A percentile compares a stretch with the other conserved stretches of the same genome.
Evolutionary conservation across 2,113 vertebrate genomes (phyloP).

Genomic region (Otolemur garnettii): DNA sequence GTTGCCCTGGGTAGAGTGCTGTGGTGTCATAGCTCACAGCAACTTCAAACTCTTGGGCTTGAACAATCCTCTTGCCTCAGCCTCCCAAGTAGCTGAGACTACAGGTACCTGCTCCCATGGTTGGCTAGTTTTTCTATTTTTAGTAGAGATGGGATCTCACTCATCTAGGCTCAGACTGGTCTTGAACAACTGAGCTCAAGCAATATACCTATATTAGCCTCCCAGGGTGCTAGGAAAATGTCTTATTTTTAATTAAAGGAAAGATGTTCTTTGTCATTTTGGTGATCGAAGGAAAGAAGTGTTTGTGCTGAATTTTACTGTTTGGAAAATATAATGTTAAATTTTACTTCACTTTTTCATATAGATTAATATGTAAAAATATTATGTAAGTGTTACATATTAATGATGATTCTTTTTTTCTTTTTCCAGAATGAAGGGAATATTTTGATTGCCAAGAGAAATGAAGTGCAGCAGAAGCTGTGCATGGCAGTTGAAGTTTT

Average conservation of each 20-base stretch:
- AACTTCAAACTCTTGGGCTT: too few species aligned
- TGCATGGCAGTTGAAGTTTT: constrained; percentile 82
- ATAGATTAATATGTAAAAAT: constrained; percentile 33
- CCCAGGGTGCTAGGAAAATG: not conserved
- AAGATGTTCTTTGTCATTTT: constrained; percentile 17
- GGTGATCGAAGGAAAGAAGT: constrained; percentile 9
- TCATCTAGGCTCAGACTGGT: too few species aligned
- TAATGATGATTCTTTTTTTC: constrained; percentile 61
- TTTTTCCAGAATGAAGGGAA: constrained; percentile 81
- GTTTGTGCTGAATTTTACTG: not conserved
- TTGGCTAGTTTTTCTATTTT: too few species aligned
- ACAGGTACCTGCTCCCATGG: too few species aligned
- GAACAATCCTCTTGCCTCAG: too few species aligned
- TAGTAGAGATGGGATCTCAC: too few species aligned
- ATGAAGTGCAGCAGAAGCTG: constrained; percentile 85
- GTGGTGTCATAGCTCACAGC: too few species aligned
- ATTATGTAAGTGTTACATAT: not conserved
- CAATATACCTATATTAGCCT: too few species aligned
- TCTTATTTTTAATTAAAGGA: constrained; percentile 61
- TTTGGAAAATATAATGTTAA: constrained; percentile 45
- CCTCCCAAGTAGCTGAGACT: too few species aligned
- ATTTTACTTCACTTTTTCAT: constrained; percentile 7
- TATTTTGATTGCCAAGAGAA: constrained; percentile 84
- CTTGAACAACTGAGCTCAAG: too few species aligned
- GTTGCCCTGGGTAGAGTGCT: too few species aligned